Conservation (phyloP, 2,113 vertebrate species). For the Phaethornis superciliosus region DNA sequence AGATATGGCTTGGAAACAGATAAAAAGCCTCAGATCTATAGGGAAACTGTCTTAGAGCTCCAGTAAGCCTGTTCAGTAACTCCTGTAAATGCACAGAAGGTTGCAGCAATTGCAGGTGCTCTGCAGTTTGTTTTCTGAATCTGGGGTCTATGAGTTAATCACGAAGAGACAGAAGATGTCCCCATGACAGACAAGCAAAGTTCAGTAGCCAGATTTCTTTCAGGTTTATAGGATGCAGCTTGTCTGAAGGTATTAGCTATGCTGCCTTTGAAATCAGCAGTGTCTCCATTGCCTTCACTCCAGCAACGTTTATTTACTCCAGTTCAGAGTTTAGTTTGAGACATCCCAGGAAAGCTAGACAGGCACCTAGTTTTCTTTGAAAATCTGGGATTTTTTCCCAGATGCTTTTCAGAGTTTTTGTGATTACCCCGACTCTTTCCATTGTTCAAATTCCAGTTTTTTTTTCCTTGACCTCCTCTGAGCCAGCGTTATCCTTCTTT, state of each 20-base stretch:
- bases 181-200: background rate
- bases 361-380: background rate
- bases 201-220: background rate
- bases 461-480: background rate
- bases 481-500: background rate
- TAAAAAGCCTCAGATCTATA: background rate
- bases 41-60: background rate
- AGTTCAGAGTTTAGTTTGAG: background rate
- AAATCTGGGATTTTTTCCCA: background rate
- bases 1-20: background rate
- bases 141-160: background rate
- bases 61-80: background rate
- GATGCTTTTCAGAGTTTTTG: slow-evolving; percentile 3
- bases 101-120: background rate
- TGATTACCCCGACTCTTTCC: background rate
- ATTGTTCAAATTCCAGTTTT: background rate
- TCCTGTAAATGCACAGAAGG: background rate
- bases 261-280: background rate
- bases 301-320: background rate
- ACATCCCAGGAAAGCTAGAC: background rate
- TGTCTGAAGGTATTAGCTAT: background rate
- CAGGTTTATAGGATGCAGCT: background rate
- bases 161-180: background rate
- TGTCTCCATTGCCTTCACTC: background rate
- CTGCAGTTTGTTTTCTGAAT: background rate